Conservation (phyloP, 1,140 invertebrate genomes). For the Neomicropteryx cornuta region DNA sequence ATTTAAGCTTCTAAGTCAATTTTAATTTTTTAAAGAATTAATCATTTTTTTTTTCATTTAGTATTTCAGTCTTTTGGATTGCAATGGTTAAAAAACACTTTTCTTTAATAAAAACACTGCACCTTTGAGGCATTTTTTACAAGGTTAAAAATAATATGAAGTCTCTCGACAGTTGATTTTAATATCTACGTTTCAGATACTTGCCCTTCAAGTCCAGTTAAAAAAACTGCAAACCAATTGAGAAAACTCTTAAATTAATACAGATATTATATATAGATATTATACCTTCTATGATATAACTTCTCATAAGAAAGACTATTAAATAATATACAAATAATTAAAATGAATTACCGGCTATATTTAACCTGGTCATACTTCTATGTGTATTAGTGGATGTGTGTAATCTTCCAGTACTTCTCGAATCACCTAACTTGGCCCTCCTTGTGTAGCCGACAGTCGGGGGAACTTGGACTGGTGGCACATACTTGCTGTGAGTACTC, state of each 20-base stretch:
- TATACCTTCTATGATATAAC: too few species aligned
- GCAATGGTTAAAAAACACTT: too few species aligned
- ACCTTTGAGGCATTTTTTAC: too few species aligned
- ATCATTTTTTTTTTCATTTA: too few species aligned
- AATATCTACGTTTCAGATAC: too few species aligned
- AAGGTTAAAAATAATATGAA: too few species aligned
- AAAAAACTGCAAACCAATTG: neutral
- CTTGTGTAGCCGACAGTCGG: conserved; percentile 44
- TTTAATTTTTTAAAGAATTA: too few species aligned
- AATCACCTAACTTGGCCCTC: conserved; percentile 52
- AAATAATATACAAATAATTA: conserved; percentile 1
- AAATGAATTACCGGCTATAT: conserved; percentile 42
- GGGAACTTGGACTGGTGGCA: conserved; percentile 9
- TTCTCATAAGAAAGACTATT: too few species aligned
- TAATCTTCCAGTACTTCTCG: conserved; percentile 53
- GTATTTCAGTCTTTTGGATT: too few species aligned
- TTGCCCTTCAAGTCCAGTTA: conserved; percentile 1
- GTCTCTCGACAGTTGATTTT: too few species aligned
- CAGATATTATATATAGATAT: conserved; percentile 1
- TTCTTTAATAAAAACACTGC: too few species aligned
- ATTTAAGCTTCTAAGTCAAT: too few species aligned
- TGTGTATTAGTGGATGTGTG: conserved; percentile 56
- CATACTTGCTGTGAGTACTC: conserved; percentile 4
- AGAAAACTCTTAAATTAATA: conserved; percentile 4
- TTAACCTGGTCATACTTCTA: conserved; percentile 61